These are phyloP conservation scores for Scomber colias DNA, from an alignment of 2,113 vertebrate species.

Conservation along the genomic window DNA sequence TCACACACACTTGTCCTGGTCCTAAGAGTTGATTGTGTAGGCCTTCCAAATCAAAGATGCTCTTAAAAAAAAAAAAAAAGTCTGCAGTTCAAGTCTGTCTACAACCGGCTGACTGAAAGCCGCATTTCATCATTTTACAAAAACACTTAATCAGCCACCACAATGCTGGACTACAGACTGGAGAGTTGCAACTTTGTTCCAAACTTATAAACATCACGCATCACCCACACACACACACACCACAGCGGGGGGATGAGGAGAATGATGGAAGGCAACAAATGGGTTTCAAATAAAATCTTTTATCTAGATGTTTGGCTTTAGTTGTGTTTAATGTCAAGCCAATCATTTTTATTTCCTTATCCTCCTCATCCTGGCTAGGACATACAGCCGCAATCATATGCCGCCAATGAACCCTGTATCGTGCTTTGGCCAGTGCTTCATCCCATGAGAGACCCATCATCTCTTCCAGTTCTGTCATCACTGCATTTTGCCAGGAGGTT, in stretches of 20 bases:
- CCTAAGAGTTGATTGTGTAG: slow-evolving; percentile 6
- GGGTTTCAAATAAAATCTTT: not conserved
- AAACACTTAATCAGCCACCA: slow-evolving; percentile 41
- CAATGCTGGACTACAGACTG: slow-evolving; percentile 30
- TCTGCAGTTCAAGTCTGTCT: slow-evolving; percentile 21
- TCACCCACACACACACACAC: not conserved
- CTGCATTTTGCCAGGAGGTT: too few relatives aligned
- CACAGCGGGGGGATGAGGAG: slow-evolving; percentile 33
- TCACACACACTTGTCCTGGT: not conserved
- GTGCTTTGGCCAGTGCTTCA: too few relatives aligned
- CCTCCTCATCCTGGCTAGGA: too few relatives aligned
- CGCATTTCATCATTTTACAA: slow-evolving; percentile 41
- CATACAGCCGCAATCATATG: too few relatives aligned
- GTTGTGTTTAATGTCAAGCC: slow-evolving; percentile 13
- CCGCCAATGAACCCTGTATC: too few relatives aligned
- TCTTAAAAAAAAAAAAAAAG: not conserved
- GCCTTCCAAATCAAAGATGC: slow-evolving; percentile 32
- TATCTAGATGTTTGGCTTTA: slow-evolving; percentile 28
- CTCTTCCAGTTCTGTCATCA: too few relatives aligned
- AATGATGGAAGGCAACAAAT: slow-evolving; percentile 7
- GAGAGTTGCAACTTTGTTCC: slow-evolving; percentile 38
- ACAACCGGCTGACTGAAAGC: slow-evolving; percentile 14
- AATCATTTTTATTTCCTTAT: not conserved
- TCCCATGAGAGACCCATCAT: too few relatives aligned
- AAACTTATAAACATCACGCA: slow-evolving; percentile 43